Evolutionary conservation across 2,888 invertebrate genomes (phyloP), one percentile per base, ranked within the genome.

Genomic region (Sussaba pulchella): DNA sequence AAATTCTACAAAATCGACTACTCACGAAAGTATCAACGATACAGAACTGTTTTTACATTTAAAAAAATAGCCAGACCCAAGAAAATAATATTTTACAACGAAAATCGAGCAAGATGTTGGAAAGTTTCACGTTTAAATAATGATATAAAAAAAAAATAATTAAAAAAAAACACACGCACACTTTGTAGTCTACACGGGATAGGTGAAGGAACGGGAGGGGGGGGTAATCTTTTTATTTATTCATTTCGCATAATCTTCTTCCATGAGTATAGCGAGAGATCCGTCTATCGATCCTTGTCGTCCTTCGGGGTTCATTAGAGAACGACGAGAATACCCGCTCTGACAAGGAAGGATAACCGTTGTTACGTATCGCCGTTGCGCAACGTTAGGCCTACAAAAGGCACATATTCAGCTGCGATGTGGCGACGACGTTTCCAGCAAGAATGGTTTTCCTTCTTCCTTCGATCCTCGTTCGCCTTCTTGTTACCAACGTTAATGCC

Each of bases 381-480:
- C 21, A 63, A 80, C 54, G 47, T 64, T 70, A n/a, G 79, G 64
- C 75, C 81, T 71, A 47, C 81, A 54, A 81, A 70, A 63, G 70
- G 71, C 70, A 81, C 50, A 17, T 70, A 54, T 61, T 41, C 4
- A 14, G 21, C 24, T 21, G 4, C 24, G 50, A 59, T 36, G 47
- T 4, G 4, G 12, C 61, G 26, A 3, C 14, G 8, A 5, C 2
- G 2, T 12, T 57, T 19, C 19, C n/a, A 12, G 5, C 10, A 39
- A 17, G 24, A 26, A 21, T 4, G 14, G n/a, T 50, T 66, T 64
- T 47, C 17, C 64, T 31, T 64, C 39, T 6, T 45, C 14, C 50
- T 43, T 61, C 43, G n/a, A 5, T 36, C 39, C 6, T 17, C 12
- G 43, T 50, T 41, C 50, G n/a, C 36, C n/a, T n/a, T n/a, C n/a